phyloP scores from a whole-genome alignment of 2,888 invertebrate genomes.

The Venustoraphidia nigricollis region DNA sequence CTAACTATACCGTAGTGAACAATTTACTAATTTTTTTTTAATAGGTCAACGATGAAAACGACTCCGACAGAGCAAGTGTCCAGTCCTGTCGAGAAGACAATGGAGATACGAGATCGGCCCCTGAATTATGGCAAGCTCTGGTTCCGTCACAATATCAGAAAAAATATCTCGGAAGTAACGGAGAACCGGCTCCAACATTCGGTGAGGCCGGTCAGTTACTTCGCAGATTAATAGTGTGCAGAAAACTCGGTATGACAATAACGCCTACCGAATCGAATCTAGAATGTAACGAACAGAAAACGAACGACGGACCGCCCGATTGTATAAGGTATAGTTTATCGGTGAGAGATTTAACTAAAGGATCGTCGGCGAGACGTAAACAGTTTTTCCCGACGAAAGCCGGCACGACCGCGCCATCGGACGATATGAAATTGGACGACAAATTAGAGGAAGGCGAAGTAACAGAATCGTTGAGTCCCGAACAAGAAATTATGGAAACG shows the following conservation, averaged over 20 bases:
- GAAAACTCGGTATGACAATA: constrained; percentile 55
- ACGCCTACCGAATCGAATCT: constrained; percentile 27
- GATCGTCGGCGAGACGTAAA: constrained; percentile 53
- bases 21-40: not conserved
- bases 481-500: constrained; percentile 10
- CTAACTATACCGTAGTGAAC: too few relatives aligned
- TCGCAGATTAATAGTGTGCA: constrained; percentile 59
- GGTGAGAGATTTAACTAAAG: constrained; percentile 3
- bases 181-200: constrained; percentile 30
- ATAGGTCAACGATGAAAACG: constrained; percentile 25
- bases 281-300: not conserved
- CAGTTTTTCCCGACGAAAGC: constrained; percentile 67
- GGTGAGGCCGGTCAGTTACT: constrained; percentile 63
- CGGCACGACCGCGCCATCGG: not conserved
- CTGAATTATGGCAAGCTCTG: constrained; percentile 36
- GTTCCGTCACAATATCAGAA: constrained; percentile 35
- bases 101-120: constrained; percentile 17
- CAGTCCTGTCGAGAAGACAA: constrained; percentile 24
- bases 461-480: constrained; percentile 11
- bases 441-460: not conserved
- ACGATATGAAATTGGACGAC: not conserved
- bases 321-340: not conserved
- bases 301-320: not conserved
- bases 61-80: constrained; percentile 24
- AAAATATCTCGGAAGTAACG: constrained; percentile 22